A percentile compares a stretch with the other conserved stretches of the same genome.
Conservation (phyloP, 2,888 invertebrate genomes). For the Melanostoma mellinum region DNA sequence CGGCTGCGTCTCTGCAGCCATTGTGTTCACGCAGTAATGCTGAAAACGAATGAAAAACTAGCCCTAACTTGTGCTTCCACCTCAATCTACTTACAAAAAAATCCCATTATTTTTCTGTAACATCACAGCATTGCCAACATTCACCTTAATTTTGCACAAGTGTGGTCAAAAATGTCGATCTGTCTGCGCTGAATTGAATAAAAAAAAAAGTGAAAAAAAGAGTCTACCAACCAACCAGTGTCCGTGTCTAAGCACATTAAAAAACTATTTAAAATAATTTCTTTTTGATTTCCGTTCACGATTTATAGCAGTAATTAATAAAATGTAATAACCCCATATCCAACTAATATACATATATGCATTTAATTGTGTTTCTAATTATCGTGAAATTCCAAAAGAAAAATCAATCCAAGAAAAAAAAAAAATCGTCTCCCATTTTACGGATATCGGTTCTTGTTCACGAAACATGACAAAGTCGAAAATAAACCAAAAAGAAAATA, state of each 20-base stretch:
- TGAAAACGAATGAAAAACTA: conserved; percentile 2
- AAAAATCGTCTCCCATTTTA: conserved; percentile 7
- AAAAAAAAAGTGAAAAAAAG: conserved; percentile 22
- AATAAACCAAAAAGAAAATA: not conserved
- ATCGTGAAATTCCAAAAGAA: not conserved
- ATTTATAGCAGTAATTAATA: conserved; percentile 28
- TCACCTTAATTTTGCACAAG: conserved; percentile 9
- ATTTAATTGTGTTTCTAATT: not conserved
- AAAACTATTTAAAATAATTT: conserved; percentile 46
- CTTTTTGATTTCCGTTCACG: conserved; percentile 51
- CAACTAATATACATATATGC: not conserved
- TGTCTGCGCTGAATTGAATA: conserved; percentile 49
- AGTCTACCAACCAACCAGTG: conserved; percentile 65
- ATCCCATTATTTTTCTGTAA: conserved; percentile 32
- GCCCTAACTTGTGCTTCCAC: conserved; percentile 10
- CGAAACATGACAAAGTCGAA: conserved; percentile 1
- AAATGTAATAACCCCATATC: conserved; percentile 47
- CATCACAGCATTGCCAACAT: conserved; percentile 4
- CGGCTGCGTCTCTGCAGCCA: no score
- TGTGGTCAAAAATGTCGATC: conserved; percentile 14
- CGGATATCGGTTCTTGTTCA: no score
- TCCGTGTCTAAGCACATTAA: conserved; percentile 66
- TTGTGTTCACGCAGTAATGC: no score
- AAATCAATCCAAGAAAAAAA: not conserved
- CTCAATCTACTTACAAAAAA: conserved; percentile 1